phyloP scores from a whole-genome alignment of 2,113 vertebrate species.

The Haemorhous mexicanus region DNA sequence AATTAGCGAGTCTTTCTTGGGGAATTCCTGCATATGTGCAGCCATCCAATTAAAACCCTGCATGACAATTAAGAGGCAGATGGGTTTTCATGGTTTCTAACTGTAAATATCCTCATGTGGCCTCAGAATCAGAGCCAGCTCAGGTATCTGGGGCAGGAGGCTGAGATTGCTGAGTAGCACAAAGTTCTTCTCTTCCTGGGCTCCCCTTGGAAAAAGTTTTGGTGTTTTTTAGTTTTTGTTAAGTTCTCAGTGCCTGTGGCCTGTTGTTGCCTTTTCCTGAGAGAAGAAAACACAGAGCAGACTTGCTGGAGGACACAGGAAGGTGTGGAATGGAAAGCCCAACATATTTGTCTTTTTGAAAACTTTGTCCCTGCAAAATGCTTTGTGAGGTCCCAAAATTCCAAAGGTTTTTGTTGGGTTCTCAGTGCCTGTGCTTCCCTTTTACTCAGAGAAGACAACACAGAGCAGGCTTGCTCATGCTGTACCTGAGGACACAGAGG shows the following conservation, averaged over 20 bases:
- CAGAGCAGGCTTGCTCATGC: not conserved
- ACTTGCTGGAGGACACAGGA: not conserved
- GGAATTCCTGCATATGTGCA: conserved; percentile 12
- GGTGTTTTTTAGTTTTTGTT: not conserved
- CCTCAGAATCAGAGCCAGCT: not conserved
- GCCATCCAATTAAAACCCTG: not conserved
- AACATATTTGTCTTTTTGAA: not conserved
- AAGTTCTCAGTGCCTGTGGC: not conserved
- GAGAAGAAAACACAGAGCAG: not conserved
- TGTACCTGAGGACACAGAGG: not conserved
- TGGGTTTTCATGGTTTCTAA: conserved; percentile 23
- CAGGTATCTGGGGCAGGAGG: not conserved
- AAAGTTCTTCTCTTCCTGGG: not conserved
- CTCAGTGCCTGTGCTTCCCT: not conserved
- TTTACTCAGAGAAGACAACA: not conserved
- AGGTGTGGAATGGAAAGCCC: not conserved
- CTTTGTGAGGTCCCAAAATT: not conserved
- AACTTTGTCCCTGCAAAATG: not conserved
- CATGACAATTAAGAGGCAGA: conserved; percentile 16
- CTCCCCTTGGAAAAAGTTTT: not conserved
- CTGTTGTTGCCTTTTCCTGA: not conserved
- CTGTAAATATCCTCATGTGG: conserved; percentile 5
- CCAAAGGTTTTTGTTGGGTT: not conserved
- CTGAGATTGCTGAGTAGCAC: not conserved
- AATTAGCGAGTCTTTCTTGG: not conserved